Percentiles rank a stretch among this genome's conserved stretches.
These are phyloP conservation scores for Cetonia aurata DNA, from an alignment of 2,888 invertebrate genomes.

Conservation along the genomic window DNA sequence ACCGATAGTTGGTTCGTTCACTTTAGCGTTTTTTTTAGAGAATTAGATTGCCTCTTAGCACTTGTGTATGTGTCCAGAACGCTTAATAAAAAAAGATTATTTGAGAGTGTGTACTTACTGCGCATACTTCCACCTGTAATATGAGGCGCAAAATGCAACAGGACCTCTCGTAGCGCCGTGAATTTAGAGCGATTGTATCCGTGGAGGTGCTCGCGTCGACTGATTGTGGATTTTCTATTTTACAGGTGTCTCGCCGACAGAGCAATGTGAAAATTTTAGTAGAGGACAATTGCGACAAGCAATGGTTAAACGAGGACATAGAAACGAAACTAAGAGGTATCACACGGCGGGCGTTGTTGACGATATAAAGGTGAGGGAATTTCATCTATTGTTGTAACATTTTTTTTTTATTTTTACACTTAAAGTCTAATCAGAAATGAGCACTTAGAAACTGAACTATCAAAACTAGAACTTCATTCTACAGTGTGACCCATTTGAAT, in stretches of 20 bases:
- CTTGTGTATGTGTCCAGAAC: conserved; percentile 34
- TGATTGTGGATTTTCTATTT: conserved; percentile 28
- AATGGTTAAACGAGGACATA: conserved; percentile 66
- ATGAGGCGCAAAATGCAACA: conserved; percentile 37
- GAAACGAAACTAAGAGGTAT: conserved; percentile 70
- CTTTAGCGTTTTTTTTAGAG: conserved; percentile 32
- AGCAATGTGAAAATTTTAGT: conserved; percentile 63
- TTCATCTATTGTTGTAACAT: neutral
- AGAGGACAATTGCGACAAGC: conserved; percentile 66
- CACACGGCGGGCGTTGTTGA: conserved; percentile 78
- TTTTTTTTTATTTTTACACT: no score
- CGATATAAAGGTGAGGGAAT: conserved; percentile 68
- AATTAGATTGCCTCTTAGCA: conserved; percentile 42
- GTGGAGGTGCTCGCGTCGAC: neutral
- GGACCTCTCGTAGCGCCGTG: conserved; percentile 41
- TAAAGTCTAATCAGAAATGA: no score
- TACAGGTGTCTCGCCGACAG: conserved; percentile 61
- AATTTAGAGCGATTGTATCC: conserved; percentile 2
- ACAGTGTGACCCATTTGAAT: no score
- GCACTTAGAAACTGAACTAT: no score
- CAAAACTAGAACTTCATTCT: no score
- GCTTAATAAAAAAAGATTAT: conserved; percentile 27
- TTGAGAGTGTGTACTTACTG: conserved; percentile 12
- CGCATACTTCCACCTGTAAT: neutral
- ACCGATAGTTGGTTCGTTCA: conserved; percentile 6